Evolutionary conservation across 2,888 invertebrate genomes (phyloP).

Genomic region (Tetanocera ferruginea): DNA sequence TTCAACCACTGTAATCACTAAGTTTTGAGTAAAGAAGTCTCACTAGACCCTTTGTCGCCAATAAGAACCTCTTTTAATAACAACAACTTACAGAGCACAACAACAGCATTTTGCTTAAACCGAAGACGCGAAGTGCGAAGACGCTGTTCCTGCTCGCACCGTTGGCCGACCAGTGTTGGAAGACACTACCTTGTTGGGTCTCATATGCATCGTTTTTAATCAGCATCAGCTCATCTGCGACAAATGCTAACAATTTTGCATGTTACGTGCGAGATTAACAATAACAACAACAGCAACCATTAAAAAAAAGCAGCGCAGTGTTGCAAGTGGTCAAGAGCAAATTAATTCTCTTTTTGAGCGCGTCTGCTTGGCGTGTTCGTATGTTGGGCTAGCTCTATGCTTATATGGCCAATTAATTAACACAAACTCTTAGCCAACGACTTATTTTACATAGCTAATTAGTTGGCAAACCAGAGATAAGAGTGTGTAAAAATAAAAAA

Average conservation of each 20-base stretch:
- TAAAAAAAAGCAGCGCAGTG: background rate
- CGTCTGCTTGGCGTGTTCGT: background rate
- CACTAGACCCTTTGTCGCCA: too few relatives aligned
- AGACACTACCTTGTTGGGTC: background rate
- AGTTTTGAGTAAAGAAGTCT: too few relatives aligned
- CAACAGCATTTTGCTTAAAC: background rate
- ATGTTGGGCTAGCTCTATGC: background rate
- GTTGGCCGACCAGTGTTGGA: too few relatives aligned
- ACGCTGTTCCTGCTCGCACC: too few relatives aligned
- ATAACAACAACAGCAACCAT: constrained; percentile 53
- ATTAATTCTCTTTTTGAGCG: background rate
- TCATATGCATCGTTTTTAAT: background rate
- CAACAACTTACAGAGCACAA: background rate
- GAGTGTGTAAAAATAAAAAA: background rate
- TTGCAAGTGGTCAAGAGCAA: background rate
- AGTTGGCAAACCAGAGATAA: constrained; percentile 52
- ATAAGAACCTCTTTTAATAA: background rate
- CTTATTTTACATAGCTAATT: constrained; percentile 58
- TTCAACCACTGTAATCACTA: too few relatives aligned
- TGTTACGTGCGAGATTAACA: constrained; percentile 45
- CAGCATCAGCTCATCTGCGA: background rate
- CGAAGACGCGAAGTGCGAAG: too few relatives aligned
- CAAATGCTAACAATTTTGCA: constrained; percentile 7
- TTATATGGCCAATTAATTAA: constrained; percentile 52
- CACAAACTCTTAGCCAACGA: constrained; percentile 54